Evolutionary conservation across 2,113 vertebrate species (phyloP), one percentile per base, ranked within the genome.

Genomic region (Sinocyclocheilus anophthalmus): DNA sequence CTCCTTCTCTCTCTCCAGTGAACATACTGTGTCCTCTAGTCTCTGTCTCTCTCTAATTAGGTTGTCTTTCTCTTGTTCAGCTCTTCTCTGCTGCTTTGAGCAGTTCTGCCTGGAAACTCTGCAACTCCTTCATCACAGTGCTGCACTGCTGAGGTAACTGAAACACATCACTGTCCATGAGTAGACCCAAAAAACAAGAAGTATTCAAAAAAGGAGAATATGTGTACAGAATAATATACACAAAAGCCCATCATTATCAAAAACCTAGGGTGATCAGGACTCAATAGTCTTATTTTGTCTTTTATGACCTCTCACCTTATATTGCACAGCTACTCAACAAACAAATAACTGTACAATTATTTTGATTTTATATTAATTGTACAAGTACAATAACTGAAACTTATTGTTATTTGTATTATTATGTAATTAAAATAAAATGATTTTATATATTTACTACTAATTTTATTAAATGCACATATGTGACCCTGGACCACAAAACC

Each of bases 91-190:
- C 84, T 1, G 75, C 88, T 83, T 76, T 79, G 11, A 76, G 85
- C 84, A 91, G 89, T 87, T 94, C 92, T 78, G 88, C 85, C 33
- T 80, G 92, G 59, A 87, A 73, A 84, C 93, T 94, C 83, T 92
- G 91, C 88, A 97, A 88, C 75, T 92, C 88, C 75, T 65, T 72
- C 69, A 87, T 69, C 6, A 89, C 76, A 0, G 61, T 22, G 30
- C 93, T 92, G 39, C 92, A 91, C 89, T 95, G 93, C 20, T 86
- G 89, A 48, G 3, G 77, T 72, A 91, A 85, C 96, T 97, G 88
- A 81, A 84, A 89, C 39, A 55, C 82, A 45, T 37, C 75, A n/a
- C 73, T 39, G 50, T 37, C 77, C 63, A 84, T 79, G 73, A 69
- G 61, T 48, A 65, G 26, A 33, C 50, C 53, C 45, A 76, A 73